Evolutionary conservation across 2,888 invertebrate species (phyloP).

Genomic region (Morinoia aosen): DNA sequence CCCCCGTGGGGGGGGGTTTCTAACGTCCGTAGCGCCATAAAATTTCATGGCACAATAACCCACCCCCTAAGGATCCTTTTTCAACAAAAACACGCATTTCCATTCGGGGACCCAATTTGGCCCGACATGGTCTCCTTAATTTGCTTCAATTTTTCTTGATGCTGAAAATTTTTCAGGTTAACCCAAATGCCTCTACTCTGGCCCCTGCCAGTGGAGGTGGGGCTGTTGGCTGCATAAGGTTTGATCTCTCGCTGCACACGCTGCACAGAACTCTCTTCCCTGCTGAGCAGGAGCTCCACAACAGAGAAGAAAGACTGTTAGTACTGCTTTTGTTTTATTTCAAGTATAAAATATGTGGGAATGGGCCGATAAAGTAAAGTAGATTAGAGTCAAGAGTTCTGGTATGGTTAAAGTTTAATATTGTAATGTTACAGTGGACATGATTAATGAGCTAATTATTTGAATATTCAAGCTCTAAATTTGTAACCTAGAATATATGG

Average conservation of each 20-base stretch:
- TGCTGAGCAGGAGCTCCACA: not conserved
- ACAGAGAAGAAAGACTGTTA: not conserved
- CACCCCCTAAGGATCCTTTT: no score
- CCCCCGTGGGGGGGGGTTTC: no score
- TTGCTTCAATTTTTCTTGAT: not conserved
- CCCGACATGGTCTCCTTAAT: no score
- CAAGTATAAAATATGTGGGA: not conserved
- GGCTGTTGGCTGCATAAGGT: not conserved
- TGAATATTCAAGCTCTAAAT: no score
- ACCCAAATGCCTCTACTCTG: not conserved
- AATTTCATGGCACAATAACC: no score
- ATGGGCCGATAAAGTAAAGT: not conserved
- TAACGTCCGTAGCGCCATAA: no score
- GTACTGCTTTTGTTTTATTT: not conserved
- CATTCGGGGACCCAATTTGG: no score
- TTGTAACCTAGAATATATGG: no score
- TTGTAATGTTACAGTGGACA: not conserved
- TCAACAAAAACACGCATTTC: no score
- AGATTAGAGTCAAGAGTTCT: not conserved
- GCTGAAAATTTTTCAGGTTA: not conserved
- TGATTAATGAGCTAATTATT: not conserved
- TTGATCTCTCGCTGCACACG: not conserved
- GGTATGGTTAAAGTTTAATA: not conserved
- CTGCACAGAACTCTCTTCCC: not conserved
- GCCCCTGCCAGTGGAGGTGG: not conserved